These are phyloP conservation scores for Rhimphoctona megacephalus DNA, from an alignment of 2,888 invertebrate species.

Conservation along the genomic window DNA sequence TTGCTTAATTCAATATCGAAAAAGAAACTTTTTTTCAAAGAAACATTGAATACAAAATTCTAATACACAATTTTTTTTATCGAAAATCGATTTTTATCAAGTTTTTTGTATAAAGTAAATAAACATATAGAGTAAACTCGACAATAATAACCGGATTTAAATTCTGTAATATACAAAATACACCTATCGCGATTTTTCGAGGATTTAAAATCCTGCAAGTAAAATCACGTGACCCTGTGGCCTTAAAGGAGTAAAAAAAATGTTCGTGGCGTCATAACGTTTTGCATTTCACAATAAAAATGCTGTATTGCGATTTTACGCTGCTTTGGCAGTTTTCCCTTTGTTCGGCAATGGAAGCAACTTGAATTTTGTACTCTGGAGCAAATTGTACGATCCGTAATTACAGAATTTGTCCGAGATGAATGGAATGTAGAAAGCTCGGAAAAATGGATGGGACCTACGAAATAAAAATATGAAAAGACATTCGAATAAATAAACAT, in stretches of 20 bases:
- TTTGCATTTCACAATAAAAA: not conserved
- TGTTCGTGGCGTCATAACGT: not conserved
- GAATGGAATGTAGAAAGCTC: conserved; percentile 95
- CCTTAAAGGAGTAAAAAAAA: conserved; percentile 2
- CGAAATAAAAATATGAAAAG: not conserved
- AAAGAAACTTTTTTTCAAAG: too few relatives aligned
- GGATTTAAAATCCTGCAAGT: not conserved
- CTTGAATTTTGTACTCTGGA: conserved; percentile 86
- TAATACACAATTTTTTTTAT: not conserved
- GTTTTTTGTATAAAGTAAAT: not conserved
- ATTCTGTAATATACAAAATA: not conserved
- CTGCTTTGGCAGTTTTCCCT: conserved; percentile 67
- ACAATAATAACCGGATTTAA: not conserved
- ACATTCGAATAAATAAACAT: not conserved
- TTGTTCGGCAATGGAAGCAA: conserved; percentile 69
- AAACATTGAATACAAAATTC: too few relatives aligned
- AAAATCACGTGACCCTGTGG: conserved; percentile 1
- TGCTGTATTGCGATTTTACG: conserved; percentile 34
- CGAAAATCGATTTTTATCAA: not conserved
- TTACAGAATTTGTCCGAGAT: conserved; percentile 88
- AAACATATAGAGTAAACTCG: not conserved
- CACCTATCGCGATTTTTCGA: not conserved
- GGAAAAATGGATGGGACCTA: conserved; percentile 90
- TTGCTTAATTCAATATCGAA: not conserved
- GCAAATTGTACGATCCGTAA: conserved; percentile 91